These are phyloP conservation scores for Crematogaster levior DNA, from an alignment of 2,888 invertebrate genomes.

Conservation along the genomic window DNA sequence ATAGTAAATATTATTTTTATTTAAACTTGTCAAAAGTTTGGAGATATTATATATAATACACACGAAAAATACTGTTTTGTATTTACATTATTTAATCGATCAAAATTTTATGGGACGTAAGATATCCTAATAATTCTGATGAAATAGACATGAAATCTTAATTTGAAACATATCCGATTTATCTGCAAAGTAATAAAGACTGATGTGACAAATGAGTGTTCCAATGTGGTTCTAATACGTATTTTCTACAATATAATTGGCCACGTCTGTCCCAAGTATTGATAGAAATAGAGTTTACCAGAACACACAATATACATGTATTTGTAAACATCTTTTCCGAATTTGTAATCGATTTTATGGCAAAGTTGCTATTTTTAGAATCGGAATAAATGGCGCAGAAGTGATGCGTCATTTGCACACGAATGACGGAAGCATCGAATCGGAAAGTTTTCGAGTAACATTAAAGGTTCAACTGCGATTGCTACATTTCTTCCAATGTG, in stretches of 20 bases:
- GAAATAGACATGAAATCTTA: background rate
- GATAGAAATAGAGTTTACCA: background rate
- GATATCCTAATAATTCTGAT: background rate
- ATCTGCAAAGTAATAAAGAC: background rate
- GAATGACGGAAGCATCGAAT: slow-evolving; percentile 22
- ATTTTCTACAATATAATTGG: background rate
- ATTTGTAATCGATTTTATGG: slow-evolving; percentile 11
- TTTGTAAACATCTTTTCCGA: slow-evolving; percentile 29
- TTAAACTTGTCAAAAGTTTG: background rate
- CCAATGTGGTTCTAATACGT: no score
- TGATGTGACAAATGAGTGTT: background rate
- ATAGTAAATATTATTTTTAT: background rate
- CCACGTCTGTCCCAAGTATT: background rate
- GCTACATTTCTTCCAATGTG: slow-evolving; percentile 3
- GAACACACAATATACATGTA: background rate
- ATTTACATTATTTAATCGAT: background rate
- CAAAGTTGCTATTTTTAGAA: background rate
- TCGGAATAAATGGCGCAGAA: background rate
- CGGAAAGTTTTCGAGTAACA: slow-evolving; percentile 27
- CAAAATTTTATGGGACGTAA: background rate
- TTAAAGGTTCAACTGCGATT: slow-evolving; percentile 26
- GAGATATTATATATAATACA: background rate
- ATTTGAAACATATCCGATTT: background rate
- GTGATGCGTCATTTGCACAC: background rate
- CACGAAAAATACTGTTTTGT: background rate